Evolutionary conservation across 2,113 vertebrate genomes (phyloP).

Genomic region (Gasterosteus aculeatus): DNA sequence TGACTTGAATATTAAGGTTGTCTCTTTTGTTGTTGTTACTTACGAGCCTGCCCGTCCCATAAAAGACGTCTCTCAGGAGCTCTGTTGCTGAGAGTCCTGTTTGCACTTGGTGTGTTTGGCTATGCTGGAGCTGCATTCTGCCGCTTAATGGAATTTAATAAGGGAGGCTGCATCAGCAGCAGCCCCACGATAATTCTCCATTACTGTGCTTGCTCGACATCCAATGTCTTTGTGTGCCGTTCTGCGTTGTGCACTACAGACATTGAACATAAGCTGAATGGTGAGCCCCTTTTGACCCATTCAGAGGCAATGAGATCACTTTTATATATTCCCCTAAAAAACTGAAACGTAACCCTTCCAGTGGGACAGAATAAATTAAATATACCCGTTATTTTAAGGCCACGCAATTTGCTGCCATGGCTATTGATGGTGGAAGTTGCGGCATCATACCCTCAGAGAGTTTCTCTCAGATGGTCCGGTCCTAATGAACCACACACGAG

Average conservation of each 20-base stretch:
- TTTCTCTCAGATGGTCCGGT: constrained; percentile 59
- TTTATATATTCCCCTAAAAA: neutral
- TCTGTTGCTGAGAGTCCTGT: neutral
- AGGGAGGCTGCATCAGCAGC: constrained; percentile 38
- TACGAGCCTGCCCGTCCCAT: neutral
- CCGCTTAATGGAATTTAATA: constrained; percentile 41
- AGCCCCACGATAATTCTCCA: constrained; percentile 47
- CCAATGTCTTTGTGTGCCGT: constrained; percentile 15
- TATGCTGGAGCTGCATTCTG: constrained; percentile 23
- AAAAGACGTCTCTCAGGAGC: constrained; percentile 2
- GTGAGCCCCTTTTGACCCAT: constrained; percentile 4
- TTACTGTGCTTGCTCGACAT: constrained; percentile 25
- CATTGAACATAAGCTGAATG: constrained; percentile 12
- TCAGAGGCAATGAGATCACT: neutral
- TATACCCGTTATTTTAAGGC: constrained; percentile 20
- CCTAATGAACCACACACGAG: constrained; percentile 65
- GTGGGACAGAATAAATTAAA: neutral
- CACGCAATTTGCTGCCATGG: constrained; percentile 1
- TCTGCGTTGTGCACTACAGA: constrained; percentile 6
- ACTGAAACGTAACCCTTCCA: neutral
- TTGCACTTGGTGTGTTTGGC: constrained; percentile 15
- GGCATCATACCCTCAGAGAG: constrained; percentile 24
- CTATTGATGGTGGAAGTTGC: constrained; percentile 41
- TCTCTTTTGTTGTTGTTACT: neutral
- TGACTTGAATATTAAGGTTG: neutral